Conservation (phyloP, 2,797 vertebrate genomes). For the Dendrocincla tyrannina region DNA sequence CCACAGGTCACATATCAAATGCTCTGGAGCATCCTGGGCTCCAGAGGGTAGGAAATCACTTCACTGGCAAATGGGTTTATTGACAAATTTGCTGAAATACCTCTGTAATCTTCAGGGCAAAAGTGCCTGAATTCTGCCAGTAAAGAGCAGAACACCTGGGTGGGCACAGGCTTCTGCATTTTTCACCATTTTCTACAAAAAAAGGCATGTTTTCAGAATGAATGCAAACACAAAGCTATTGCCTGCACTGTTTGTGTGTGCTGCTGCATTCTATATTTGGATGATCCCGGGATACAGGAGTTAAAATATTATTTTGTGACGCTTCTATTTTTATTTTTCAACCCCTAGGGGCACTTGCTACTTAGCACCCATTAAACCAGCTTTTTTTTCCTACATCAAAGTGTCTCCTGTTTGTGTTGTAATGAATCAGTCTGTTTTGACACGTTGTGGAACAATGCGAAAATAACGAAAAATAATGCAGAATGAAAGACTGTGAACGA, state of each 20-base stretch:
- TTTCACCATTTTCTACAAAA: background rate
- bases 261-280: fast-evolving
- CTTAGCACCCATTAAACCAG: conserved; percentile 54
- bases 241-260: background rate
- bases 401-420: conserved; percentile 43
- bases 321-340: conserved; percentile 58
- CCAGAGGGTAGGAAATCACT: background rate
- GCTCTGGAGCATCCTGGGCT: background rate
- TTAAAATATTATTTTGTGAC: conserved; percentile 29
- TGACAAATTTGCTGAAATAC: background rate
- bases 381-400: conserved; percentile 57
- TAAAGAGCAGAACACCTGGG: background rate
- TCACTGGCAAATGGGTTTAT: background rate
- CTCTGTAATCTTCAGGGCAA: background rate
- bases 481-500: background rate
- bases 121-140: background rate
- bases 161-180: background rate
- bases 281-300: background rate
- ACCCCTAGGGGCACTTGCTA: conserved; percentile 44
- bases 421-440: conserved; percentile 53
- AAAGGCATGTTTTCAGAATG: background rate
- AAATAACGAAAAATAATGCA: conserved; percentile 10
- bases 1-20: background rate
- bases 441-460: conserved; percentile 46
- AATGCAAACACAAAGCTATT: background rate